phyloP scores from a whole-genome alignment of 2,113 vertebrate genomes.

The Sclerurus mexicanus region DNA sequence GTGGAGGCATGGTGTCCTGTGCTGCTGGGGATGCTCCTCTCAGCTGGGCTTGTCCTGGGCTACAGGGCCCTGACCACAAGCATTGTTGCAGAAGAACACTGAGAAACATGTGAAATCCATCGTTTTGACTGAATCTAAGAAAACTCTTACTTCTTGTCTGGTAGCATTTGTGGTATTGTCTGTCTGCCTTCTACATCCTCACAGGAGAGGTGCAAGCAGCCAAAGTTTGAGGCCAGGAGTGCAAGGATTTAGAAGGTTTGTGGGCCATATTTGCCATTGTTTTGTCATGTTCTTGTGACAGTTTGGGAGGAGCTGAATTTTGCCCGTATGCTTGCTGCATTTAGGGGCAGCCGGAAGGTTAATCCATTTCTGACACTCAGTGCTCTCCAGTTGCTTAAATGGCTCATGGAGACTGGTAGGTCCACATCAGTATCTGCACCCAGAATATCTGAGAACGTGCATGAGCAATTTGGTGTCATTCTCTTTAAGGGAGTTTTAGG shows the following conservation, averaged over 20 bases:
- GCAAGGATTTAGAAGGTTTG: neutral
- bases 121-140: neutral
- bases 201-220: neutral
- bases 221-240: neutral
- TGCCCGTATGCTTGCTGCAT: rapidly evolving
- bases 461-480: neutral
- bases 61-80: rapidly evolving
- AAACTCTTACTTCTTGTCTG: neutral
- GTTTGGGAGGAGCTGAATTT: neutral
- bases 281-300: neutral
- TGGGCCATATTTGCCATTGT: neutral
- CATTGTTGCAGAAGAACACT: rapidly evolving
- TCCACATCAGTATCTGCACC: neutral
- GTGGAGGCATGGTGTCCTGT: rapidly evolving
- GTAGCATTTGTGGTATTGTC: rapidly evolving
- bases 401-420: neutral
- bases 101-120: rapidly evolving
- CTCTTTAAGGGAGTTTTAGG: neutral
- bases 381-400: neutral
- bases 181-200: neutral
- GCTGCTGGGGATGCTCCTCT: too few relatives aligned
- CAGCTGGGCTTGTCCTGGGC: neutral
- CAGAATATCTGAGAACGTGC: neutral
- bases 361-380: neutral
- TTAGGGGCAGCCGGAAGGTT: neutral